A percentile compares a stretch with the other conserved stretches of the same genome.
Evolutionary conservation across 35 echinoderm and acorn worm genomes (phyloP).

Genomic region (Ptychodera flava): DNA sequence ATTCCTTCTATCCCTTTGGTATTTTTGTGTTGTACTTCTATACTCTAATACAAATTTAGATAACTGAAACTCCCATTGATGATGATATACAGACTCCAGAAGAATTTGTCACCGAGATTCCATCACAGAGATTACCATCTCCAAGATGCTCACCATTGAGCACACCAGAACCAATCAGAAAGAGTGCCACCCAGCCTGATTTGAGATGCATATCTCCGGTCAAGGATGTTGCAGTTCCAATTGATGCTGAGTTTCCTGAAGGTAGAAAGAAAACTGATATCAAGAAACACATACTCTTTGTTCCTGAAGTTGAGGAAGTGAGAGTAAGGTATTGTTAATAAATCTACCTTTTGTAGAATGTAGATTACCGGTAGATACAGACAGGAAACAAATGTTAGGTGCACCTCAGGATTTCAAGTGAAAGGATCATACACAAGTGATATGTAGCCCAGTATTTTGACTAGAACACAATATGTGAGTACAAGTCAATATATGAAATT

Average conservation of each 20-base stretch:
- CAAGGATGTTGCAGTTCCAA: slow-evolving; percentile 65
- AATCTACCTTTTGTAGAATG: too few relatives aligned
- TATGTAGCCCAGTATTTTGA: too few relatives aligned
- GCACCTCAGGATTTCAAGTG: not conserved
- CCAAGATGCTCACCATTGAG: not conserved
- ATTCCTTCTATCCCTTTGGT: not conserved
- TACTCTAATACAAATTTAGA: not conserved
- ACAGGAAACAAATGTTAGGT: not conserved
- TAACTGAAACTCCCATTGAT: not conserved
- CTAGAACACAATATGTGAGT: too few relatives aligned
- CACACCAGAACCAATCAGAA: slow-evolving; percentile 27
- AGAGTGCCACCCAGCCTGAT: slow-evolving; percentile 36
- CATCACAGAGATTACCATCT: not conserved
- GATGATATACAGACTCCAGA: not conserved
- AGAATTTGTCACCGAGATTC: not conserved
- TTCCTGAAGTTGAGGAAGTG: slow-evolving; percentile 93
- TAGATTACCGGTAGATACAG: not conserved
- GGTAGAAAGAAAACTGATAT: slow-evolving; percentile 5
- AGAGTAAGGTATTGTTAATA: slow-evolving; percentile 98
- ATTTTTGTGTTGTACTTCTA: not conserved
- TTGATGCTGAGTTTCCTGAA: slow-evolving; percentile 24
- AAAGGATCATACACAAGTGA: too few relatives aligned
- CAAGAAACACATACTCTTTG: slow-evolving; percentile 44
- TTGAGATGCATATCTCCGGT: slow-evolving; percentile 39
- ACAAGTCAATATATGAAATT: too few relatives aligned